Percentiles rank a stretch among this genome's conserved stretches.
Conservation (phyloP, 2,888 invertebrate genomes). For the Stomorhina lunata region DNA sequence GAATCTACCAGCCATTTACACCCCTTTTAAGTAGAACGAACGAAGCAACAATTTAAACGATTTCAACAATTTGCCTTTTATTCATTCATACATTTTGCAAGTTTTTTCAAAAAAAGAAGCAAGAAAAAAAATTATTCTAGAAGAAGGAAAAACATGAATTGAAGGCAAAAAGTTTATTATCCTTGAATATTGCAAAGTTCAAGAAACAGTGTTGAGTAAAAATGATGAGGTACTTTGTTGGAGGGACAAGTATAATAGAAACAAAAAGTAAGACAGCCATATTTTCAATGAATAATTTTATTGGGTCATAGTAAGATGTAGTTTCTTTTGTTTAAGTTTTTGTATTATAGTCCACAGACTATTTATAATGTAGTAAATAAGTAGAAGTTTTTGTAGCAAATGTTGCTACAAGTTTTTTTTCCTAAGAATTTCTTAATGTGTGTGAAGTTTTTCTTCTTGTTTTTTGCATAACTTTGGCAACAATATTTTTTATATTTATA, state of each 20-base stretch:
- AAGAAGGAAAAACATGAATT: neutral
- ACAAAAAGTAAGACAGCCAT: conserved; percentile 39
- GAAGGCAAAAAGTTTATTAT: conserved; percentile 26
- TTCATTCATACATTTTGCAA: neutral
- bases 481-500: neutral
- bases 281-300: conserved; percentile 44
- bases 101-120: neutral
- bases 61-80: conserved; percentile 2
- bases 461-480: conserved; percentile 9
- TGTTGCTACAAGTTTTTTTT: neutral
- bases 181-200: conserved; percentile 44
- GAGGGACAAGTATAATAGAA: neutral
- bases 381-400: neutral
- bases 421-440: neutral
- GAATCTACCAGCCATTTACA: neutral
- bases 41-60: conserved; percentile 58
- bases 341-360: neutral
- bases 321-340: neutral
- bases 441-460: neutral
- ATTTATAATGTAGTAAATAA: neutral
- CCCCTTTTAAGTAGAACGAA: conserved; percentile 13
- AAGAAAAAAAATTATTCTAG: neutral
- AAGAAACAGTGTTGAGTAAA: neutral
- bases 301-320: conserved; percentile 42
- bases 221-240: neutral